Evolutionary conservation across 2,113 vertebrate species (phyloP), one percentile per base, ranked within the genome.

Genomic region (Ictalurus punctatus): DNA sequence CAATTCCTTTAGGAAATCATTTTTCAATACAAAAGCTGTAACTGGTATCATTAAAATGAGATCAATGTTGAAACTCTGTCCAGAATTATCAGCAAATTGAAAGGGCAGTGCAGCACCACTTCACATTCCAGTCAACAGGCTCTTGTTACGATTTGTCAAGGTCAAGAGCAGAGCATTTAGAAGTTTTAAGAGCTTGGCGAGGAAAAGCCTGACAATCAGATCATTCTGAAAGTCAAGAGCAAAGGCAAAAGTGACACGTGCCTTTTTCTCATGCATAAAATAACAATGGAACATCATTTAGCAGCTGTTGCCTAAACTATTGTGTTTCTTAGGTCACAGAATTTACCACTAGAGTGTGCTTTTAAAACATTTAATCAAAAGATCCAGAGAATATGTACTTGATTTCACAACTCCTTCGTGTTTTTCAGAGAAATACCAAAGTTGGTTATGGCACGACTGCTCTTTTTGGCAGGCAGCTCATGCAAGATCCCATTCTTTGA

Each of bases 141-240:
- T 90, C 88, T 89, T 76, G 84, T 90, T 90, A 87, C 76, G 84
- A 92, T 88, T 65, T 69, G 83, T 79, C 84, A 89, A 91, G 89
- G 92, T 91, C 84, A 88, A 86, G 88, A 89, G 73, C 85, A 30
- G 48, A 59, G 74, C 59, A 84, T 89, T 89, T 86, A 89, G 67
- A 90, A 73, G 84, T 89, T 89, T 83, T 59, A 40, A 88, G 67
- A 84, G 86, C 76, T 85, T 90, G 80, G 30, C 54, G 48, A 52
- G 82, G 56, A 87, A 89, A 87, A 88, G 34, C 69, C 52, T 80
- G 85, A 85, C 85, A 81, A 90, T 83, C 67, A 73, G 61, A 91
- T 88, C 52, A 78, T 74, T 88, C 82, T 90, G 87, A 90, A 90
- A 84, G 92, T 92, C 89, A 89, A 91, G 84, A 87, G 89, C 78